Evolutionary conservation across 2,888 invertebrate species (phyloP), one percentile per base, ranked within the genome.

Genomic region (Spilarctia lutea): DNA sequence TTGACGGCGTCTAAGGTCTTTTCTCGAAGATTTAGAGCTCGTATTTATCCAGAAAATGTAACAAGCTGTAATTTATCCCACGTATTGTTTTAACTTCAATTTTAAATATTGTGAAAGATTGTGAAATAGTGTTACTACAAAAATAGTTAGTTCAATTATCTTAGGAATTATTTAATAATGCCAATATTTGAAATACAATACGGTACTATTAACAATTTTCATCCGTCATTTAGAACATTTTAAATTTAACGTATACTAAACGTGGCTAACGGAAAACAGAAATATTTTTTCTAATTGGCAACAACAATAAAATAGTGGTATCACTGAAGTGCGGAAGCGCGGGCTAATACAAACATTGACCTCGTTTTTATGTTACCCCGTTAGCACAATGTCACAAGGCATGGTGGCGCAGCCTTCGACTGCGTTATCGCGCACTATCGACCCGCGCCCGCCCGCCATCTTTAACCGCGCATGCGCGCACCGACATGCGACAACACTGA

Each of bases 401-500:
- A 93, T 93, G 93, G 89, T 92, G 92, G 93, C 91, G 88, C 91
- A 93, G 91, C 91, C 93, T 91, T 92, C 89, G 81, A 79, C 86
- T 85, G 87, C 87, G 87, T 93, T 94, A 94, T 93, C 93, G 90
- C 86, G 80, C 80, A 79, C 87, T 94, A 94, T 94, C 94, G 94
- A 94, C 93, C 93, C 88, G 83, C 81, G 83, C 72, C 30, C 68
- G 60, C 70, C 86, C 83, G 90, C 90, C 90, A 91, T 90, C 75
- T 89, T 88, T 78, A 68, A 27, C 45, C 83, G 88, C 93, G 92
- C 94, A 91, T 88, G 94, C 94, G 93, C 88, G 84, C 86, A 8
- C 86, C 86, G 86, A 87, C 89, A 92, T 94, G 94, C 94, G 94
- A 94, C 93, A 91, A 87, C 88, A 85, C 89, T 94, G 94, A 94